Evolutionary conservation across 2,797 vertebrate genomes (phyloP).

Genomic region (Champsocephalus esox): DNA sequence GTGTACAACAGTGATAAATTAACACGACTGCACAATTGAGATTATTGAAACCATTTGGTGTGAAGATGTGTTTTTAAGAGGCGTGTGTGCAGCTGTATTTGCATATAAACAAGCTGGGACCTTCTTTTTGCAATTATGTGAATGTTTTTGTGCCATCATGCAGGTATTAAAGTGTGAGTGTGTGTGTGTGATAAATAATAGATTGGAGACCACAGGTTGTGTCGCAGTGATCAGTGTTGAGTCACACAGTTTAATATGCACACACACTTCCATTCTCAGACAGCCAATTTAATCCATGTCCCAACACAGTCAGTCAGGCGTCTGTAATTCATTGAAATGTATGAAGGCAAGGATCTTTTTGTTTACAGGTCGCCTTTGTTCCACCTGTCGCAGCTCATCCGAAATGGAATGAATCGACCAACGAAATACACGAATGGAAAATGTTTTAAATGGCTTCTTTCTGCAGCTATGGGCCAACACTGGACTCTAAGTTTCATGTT

Average conservation of each 20-base stretch:
- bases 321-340: conserved; percentile 69
- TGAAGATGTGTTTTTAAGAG: neutral
- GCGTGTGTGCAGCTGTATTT: conserved; percentile 23
- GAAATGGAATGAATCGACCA: neutral
- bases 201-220: conserved; percentile 37
- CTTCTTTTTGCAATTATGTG: conserved; percentile 1
- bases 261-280: conserved; percentile 20
- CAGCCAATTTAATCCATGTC: conserved; percentile 35
- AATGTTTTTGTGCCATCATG: conserved; percentile 11
- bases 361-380: conserved; percentile 37
- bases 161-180: conserved; percentile 8
- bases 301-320: conserved; percentile 27
- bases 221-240: conserved; percentile 52
- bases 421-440: conserved; percentile 1
- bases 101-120: conserved; percentile 40
- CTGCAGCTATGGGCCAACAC: neutral
- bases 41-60: conserved; percentile 40
- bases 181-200: conserved; percentile 10
- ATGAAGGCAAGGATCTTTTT: conserved; percentile 37
- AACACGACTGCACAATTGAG: conserved; percentile 69
- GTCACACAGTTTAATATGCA: conserved; percentile 72
- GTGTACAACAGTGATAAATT: conserved; percentile 75
- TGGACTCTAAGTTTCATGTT: neutral
- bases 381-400: conserved; percentile 37
- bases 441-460: neutral